Percentiles rank a stretch among this genome's conserved stretches.
Conservation (phyloP, 1,140 invertebrate species). For the Euwallacea fornicatus region DNA sequence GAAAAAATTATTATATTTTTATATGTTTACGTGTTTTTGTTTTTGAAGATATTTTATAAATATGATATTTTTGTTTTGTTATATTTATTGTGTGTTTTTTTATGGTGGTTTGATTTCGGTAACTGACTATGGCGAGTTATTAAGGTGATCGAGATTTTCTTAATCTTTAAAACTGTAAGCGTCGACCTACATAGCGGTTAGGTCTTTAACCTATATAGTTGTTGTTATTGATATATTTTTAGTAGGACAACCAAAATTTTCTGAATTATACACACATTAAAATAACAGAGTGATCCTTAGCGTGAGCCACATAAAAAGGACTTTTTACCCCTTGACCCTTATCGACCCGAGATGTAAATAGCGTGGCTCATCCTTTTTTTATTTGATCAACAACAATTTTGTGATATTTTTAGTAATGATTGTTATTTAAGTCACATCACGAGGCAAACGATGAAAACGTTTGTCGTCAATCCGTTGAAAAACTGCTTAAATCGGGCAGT, state of each 20-base stretch:
- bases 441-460: constrained; percentile 44
- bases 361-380: constrained; percentile 53
- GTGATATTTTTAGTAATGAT: constrained; percentile 56
- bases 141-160: constrained; percentile 43
- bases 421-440: constrained; percentile 55
- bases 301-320: constrained; percentile 47
- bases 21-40: constrained; percentile 46
- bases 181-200: constrained; percentile 34
- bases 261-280: constrained; percentile 40
- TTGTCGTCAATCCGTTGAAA: background rate
- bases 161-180: constrained; percentile 40
- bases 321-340: constrained; percentile 36
- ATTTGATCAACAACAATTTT: constrained; percentile 56
- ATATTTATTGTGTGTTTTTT: constrained; percentile 31
- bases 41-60: constrained; percentile 43
- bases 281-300: constrained; percentile 44
- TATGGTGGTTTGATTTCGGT: constrained; percentile 21
- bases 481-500: constrained; percentile 27
- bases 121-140: constrained; percentile 45
- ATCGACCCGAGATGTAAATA: constrained; percentile 41
- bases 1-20: constrained; percentile 46
- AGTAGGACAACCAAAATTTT: constrained; percentile 45
- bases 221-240: constrained; percentile 47
- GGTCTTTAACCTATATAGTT: constrained; percentile 37
- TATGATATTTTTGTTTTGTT: constrained; percentile 36